A percentile compares a stretch with the other conserved stretches of the same genome.
Conservation (phyloP, 2,113 vertebrate species). For the Pao palembangensis region DNA sequence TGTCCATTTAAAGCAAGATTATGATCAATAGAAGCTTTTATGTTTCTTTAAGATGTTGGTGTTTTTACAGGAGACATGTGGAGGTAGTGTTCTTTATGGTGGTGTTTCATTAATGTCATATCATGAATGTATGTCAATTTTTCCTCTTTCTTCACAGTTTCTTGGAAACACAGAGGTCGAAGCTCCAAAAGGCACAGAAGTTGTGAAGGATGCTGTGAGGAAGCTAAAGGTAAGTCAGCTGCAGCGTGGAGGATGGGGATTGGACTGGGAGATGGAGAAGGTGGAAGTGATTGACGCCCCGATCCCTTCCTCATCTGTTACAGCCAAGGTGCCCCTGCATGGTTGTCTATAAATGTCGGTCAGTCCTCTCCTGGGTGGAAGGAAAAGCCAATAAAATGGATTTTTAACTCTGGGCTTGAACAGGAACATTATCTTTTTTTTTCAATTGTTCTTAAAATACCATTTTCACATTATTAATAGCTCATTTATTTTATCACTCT, state of each 20-base stretch:
- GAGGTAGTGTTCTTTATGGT: background rate
- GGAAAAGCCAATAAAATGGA: slow-evolving; percentile 10
- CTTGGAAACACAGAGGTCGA: slow-evolving; percentile 97
- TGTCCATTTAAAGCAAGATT: background rate
- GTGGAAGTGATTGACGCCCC: slow-evolving; percentile 25
- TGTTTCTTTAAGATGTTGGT: background rate
- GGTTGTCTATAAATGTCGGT: slow-evolving; percentile 24
- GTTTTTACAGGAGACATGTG: no score
- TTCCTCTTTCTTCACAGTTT: slow-evolving; percentile 76
- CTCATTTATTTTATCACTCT: background rate
- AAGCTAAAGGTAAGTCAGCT: slow-evolving; percentile 88
- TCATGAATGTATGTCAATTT: background rate
- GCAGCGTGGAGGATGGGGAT: slow-evolving; percentile 18
- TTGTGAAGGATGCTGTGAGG: slow-evolving; percentile 93
- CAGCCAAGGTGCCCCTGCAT: slow-evolving; percentile 54
- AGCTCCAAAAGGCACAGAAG: slow-evolving; percentile 95
- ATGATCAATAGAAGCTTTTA: no score
- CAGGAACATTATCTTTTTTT: background rate
- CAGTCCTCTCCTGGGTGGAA: background rate
- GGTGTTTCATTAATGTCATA: no score
- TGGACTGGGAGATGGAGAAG: slow-evolving; percentile 10
- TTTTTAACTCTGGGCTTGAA: background rate
- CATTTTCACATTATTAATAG: slow-evolving; percentile 1
- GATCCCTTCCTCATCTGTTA: slow-evolving; percentile 19
- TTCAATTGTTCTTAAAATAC: background rate